phyloP scores from a whole-genome alignment of 2,113 vertebrate genomes.

The Tupaia tana region DNA sequence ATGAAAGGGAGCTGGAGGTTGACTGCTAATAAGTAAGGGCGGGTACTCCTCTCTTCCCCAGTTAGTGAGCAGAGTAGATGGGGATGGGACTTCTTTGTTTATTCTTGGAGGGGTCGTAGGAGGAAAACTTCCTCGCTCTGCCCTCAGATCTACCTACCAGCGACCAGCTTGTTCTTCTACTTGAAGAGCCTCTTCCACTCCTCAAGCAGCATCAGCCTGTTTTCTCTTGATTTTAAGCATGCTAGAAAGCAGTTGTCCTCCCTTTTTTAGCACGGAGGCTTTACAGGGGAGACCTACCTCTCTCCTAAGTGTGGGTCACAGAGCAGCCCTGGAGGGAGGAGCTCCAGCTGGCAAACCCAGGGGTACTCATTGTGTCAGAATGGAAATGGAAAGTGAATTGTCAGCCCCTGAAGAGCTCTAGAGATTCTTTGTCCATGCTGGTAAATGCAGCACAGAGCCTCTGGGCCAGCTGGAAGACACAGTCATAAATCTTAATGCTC shows the following conservation, averaged over 20 bases:
- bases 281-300: fast-evolving
- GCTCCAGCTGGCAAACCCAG: not conserved
- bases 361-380: not conserved
- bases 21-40: not conserved
- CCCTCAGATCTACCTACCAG: not conserved
- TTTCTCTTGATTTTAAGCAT: not conserved
- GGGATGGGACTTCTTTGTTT: not conserved
- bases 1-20: not conserved
- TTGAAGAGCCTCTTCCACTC: not conserved
- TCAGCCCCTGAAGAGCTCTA: not conserved
- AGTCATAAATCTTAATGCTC: not conserved
- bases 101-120: not conserved
- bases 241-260: not conserved
- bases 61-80: not conserved
- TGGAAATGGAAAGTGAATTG: not conserved
- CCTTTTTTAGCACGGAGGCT: not conserved
- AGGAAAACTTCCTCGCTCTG: not conserved
- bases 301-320: not conserved
- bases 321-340: not conserved
- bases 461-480: not conserved
- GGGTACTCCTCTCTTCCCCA: not conserved
- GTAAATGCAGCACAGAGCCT: not conserved
- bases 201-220: not conserved
- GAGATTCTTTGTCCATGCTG: not conserved
- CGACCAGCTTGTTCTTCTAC: not conserved